Evolutionary conservation across 2,113 vertebrate species (phyloP).

Genomic region (Grus americana): DNA sequence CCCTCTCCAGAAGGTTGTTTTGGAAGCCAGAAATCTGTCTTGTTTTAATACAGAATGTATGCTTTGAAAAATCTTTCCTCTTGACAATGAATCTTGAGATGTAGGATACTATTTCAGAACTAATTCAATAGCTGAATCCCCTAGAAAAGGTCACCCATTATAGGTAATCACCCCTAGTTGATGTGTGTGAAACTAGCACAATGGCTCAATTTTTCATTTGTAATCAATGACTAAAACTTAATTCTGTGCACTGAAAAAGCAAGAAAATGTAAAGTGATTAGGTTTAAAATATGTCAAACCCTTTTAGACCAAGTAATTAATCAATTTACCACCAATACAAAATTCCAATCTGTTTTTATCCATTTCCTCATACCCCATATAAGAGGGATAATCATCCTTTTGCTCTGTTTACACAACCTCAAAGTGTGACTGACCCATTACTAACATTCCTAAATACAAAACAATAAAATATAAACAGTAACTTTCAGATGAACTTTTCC

Average conservation of each 20-base stretch:
- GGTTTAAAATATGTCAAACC: not conserved
- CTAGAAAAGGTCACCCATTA: not conserved
- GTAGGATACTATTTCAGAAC: not conserved
- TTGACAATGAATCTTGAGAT: not conserved
- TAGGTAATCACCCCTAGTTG: not conserved
- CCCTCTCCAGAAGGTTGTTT: not conserved
- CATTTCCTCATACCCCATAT: not conserved
- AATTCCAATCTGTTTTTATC: not conserved
- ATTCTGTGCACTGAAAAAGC: not conserved
- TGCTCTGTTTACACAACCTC: not conserved
- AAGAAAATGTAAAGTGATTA: not conserved
- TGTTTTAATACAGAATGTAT: not conserved
- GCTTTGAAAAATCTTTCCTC: not conserved
- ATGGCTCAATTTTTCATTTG: not conserved
- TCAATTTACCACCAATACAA: not conserved
- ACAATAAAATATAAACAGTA: not conserved
- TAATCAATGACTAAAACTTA: not conserved
- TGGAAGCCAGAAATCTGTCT: not conserved
- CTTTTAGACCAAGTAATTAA: not conserved
- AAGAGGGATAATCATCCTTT: not conserved
- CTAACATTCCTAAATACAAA: not conserved
- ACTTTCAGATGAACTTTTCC: not conserved
- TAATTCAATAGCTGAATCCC: not conserved
- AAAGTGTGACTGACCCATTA: not conserved
- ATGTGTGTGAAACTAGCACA: not conserved